These are phyloP conservation scores for Marmota flaviventris DNA, from an alignment of 2,113 vertebrate species.

Conservation along the genomic window DNA sequence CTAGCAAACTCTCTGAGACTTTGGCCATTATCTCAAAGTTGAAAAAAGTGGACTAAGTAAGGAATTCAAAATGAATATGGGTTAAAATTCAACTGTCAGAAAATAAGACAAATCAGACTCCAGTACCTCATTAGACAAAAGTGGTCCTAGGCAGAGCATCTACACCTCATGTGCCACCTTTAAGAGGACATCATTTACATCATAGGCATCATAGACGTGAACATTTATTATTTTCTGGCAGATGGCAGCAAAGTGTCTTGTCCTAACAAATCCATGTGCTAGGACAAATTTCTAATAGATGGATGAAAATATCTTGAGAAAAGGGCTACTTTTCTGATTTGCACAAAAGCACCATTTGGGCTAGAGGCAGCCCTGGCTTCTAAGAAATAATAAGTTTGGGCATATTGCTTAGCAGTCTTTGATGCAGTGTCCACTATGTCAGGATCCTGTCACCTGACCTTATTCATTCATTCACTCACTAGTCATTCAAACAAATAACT, in stretches of 20 bases:
- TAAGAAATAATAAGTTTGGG: not conserved
- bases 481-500: not conserved
- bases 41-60: constrained; percentile 14
- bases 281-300: not conserved
- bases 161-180: fast-evolving
- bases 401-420: not conserved
- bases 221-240: not conserved
- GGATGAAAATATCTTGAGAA: not conserved
- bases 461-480: not conserved
- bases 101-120: constrained; percentile 14
- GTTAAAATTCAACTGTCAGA: constrained; percentile 11
- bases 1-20: constrained; percentile 49
- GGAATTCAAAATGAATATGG: constrained; percentile 37
- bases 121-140: not conserved
- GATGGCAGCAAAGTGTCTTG: not conserved
- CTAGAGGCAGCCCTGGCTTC: not conserved
- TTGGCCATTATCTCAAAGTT: constrained; percentile 61
- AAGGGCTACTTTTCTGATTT: constrained; percentile 3
- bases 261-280: not conserved
- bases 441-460: not conserved
- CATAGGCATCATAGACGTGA: not conserved
- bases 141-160: not conserved
- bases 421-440: not conserved
- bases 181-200: not conserved
- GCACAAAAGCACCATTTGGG: not conserved